Base-by-base conservation (phyloP, 2,888 invertebrate species). In the Euproctis similis region DNA sequence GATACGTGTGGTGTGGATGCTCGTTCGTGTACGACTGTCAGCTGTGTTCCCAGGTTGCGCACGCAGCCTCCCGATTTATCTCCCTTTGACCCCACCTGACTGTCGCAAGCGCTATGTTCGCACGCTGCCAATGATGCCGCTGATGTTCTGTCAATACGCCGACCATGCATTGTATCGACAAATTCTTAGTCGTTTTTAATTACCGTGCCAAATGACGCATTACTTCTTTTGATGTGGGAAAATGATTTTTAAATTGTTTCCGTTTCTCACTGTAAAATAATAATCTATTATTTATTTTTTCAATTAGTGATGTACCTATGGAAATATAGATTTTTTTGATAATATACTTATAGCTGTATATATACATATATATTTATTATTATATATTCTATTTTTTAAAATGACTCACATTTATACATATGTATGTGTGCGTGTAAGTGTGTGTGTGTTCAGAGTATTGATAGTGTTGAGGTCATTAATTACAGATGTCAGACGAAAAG, bases 61-160 rank as follows among this genome's bases (percentile, higher is more conserved):
- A 44, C 59, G 65, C 61, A 74, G 68, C 75, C 78, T 77, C 81
- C 71, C 77, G 66, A 78, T 80, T 69, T 81, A 81, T 80, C 80
- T 75, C 66, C 62, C 66, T 67, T 67, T 72, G 74, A 69, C 71
- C 77, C 75, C 73, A 75, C 72, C 74, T 74, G 68, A 57, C 76
- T 76, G 70, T 75, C 76, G 77, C 73, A 73, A 73, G 69, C 57
- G 55, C 47, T 53, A 46, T 59, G 58, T 65, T 46, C 53, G 48
- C 38, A 50, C 49, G 64, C 48, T 81, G 82, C 82, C 82, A 84
- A 81, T 78, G n/a, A n/a, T 81, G 82, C 82, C 82, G 82, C 81
- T 14, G 73, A 77, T 73, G 66, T 67, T 73, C 77, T 75, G 81
- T 81, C 82, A 78, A 81, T 80, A 80, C 66, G 48, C 54, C 57